Evolutionary conservation across 2,113 vertebrate species (phyloP).

Genomic region (Plectropomus leopardus): DNA sequence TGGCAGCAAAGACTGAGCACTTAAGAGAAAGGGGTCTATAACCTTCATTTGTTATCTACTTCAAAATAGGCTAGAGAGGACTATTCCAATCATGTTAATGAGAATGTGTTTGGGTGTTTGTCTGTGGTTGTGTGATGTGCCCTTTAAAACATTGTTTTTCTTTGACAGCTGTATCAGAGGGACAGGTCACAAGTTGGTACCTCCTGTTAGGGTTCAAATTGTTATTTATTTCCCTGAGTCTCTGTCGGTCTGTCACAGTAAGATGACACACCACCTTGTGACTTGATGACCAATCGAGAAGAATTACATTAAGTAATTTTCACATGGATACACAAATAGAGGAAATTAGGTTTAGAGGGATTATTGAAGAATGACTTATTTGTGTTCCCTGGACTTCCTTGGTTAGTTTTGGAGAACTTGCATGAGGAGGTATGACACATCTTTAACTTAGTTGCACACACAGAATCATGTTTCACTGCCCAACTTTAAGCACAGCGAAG

Average conservation of each 20-base stretch:
- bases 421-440: constrained; percentile 43
- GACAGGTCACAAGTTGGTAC: background rate
- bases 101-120: constrained; percentile 6
- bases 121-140: background rate
- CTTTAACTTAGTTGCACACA: constrained; percentile 10
- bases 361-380: background rate
- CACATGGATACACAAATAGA: background rate
- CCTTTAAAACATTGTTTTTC: constrained; percentile 32
- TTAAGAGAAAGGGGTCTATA: background rate
- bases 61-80: background rate
- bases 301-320: background rate
- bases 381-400: constrained; percentile 25
- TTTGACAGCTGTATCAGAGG: background rate
- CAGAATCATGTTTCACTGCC: constrained; percentile 38
- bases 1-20: background rate
- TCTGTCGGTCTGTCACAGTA: background rate
- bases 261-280: constrained; percentile 6
- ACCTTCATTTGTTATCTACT: background rate
- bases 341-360: too few species aligned
- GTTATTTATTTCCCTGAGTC: too few species aligned
- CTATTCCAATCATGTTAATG: constrained; percentile 8
- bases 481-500: constrained; percentile 32
- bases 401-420: constrained; percentile 43
- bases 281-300: background rate
- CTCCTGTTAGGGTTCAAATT: too few species aligned